These are phyloP conservation scores for Fragum fragum DNA, from an alignment of 2,888 invertebrate genomes.

Conservation along the genomic window DNA sequence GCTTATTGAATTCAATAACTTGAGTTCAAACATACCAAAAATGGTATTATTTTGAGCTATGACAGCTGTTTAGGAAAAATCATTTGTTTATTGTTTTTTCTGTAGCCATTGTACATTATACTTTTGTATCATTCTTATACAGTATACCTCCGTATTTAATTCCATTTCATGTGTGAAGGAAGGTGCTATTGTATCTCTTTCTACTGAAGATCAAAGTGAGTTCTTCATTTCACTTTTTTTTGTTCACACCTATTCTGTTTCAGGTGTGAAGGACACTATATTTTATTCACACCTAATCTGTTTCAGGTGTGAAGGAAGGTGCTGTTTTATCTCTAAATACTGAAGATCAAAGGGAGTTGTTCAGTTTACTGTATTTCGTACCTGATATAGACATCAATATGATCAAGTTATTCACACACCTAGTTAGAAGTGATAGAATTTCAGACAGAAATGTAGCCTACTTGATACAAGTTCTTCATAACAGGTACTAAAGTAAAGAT, in stretches of 20 bases:
- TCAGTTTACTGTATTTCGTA: slow-evolving; percentile 65
- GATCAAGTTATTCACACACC: slow-evolving; percentile 35
- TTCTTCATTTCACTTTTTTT: slow-evolving; percentile 63
- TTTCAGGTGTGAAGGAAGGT: slow-evolving; percentile 37
- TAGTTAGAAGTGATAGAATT: slow-evolving; percentile 36
- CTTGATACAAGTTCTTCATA: slow-evolving; percentile 66
- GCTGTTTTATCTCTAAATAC: slow-evolving; percentile 23
- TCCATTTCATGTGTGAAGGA: slow-evolving; percentile 27
- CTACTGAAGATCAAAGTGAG: slow-evolving; percentile 35
- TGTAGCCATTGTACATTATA: too few species aligned
- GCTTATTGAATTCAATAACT: too few species aligned
- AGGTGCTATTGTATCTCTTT: slow-evolving; percentile 31
- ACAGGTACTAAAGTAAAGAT: too few species aligned
- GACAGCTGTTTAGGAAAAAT: too few species aligned
- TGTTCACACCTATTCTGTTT: background rate
- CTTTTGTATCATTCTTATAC: too few species aligned
- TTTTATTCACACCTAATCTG: background rate
- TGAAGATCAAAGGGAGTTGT: slow-evolving; percentile 39
- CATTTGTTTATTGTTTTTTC: too few species aligned
- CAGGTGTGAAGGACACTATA: slow-evolving; percentile 39
- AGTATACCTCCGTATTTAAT: too few species aligned
- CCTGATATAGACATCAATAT: slow-evolving; percentile 48
- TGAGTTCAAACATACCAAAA: too few species aligned
- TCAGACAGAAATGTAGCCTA: slow-evolving; percentile 43
- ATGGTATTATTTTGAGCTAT: too few species aligned